phyloP scores from a whole-genome alignment of 1,140 invertebrate genomes.

The Samia ricini region DNA sequence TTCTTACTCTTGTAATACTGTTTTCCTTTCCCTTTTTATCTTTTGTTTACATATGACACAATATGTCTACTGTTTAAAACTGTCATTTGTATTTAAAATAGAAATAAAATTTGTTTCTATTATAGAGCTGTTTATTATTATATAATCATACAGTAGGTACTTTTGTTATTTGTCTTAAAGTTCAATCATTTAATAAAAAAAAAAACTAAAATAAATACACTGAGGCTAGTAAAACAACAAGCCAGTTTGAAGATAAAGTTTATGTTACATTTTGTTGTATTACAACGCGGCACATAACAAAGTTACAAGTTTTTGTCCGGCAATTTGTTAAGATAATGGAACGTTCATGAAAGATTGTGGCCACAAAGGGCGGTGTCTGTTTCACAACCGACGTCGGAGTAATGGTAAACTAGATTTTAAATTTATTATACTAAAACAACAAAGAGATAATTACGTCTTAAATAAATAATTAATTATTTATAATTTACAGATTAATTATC shows the following conservation, averaged over 20 bases:
- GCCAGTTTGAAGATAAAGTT: neutral
- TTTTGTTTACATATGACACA: no score
- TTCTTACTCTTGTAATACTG: no score
- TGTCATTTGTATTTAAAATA: no score
- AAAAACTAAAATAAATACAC: neutral
- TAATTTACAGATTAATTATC: no score
- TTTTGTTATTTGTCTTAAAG: neutral
- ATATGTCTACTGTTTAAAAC: no score
- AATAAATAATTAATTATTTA: no score
- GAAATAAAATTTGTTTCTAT: no score
- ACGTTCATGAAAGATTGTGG: conserved; percentile 47
- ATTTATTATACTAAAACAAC: neutral
- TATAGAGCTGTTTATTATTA: no score
- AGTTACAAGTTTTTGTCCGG: conserved; percentile 37
- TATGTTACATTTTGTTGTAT: conserved; percentile 3
- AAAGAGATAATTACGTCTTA: no score
- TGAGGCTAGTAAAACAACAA: neutral
- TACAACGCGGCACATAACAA: conserved; percentile 4
- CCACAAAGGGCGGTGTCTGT: conserved; percentile 47
- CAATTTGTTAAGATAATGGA: conserved; percentile 61
- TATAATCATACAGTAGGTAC: no score
- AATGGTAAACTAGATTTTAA: conserved; percentile 19
- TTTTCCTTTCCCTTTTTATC: no score
- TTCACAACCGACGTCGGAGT: conserved; percentile 44
- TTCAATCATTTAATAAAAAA: neutral